Percentiles rank a stretch among this genome's conserved stretches.
Conservation (phyloP, 2,797 vertebrate genomes). For the Coracias cyanogaster region DNA sequence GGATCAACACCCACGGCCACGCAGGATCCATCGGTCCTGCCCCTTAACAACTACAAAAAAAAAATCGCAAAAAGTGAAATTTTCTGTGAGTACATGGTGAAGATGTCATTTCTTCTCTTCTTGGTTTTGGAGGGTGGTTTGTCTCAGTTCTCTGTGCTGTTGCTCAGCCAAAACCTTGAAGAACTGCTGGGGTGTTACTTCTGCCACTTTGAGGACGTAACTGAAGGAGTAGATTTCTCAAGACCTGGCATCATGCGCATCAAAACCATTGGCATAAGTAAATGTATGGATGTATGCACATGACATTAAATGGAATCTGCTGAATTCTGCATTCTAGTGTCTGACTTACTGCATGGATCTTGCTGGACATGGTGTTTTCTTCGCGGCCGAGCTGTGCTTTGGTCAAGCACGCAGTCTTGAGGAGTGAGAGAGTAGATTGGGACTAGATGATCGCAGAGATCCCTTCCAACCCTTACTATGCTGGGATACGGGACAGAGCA, state of each 20-base stretch:
- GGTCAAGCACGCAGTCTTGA: background rate
- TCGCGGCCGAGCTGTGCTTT: background rate
- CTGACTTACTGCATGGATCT: slow-evolving; percentile 42
- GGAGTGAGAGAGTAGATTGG: background rate
- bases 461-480: background rate
- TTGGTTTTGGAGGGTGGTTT: background rate
- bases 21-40: background rate
- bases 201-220: background rate
- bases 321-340: slow-evolving; percentile 50
- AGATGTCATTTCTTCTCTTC: background rate
- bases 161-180: background rate
- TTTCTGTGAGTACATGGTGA: background rate
- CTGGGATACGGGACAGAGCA: background rate
- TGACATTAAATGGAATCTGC: slow-evolving; percentile 70
- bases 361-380: background rate
- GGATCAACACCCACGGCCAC: background rate
- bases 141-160: background rate
- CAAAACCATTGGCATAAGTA: slow-evolving; percentile 61
- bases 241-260: slow-evolving; percentile 56
- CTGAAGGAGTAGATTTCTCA: slow-evolving; percentile 53
- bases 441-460: background rate
- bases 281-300: slow-evolving; percentile 67
- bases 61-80: background rate
- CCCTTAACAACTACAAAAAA: background rate
- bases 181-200: background rate